Percentiles rank a stretch among this genome's conserved stretches.
These are phyloP conservation scores for Cetoscarus ocellatus DNA, from an alignment of 2,797 vertebrate species.

Conservation along the genomic window DNA sequence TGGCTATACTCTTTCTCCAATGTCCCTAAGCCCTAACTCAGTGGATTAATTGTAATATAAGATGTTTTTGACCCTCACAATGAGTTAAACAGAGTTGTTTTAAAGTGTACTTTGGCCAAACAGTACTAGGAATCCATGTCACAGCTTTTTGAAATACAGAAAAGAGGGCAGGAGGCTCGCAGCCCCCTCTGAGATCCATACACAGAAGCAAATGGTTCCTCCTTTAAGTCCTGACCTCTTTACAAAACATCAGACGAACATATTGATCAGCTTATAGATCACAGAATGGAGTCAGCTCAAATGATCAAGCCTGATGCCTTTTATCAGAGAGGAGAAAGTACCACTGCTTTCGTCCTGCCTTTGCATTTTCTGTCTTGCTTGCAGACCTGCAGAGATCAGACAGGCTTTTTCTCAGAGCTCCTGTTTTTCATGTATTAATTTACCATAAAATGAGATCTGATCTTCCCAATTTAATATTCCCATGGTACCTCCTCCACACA, in stretches of 20 bases:
- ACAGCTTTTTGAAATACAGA: neutral
- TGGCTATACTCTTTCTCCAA: too few relatives aligned
- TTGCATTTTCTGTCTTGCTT: neutral
- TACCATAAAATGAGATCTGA: slow-evolving; percentile 63
- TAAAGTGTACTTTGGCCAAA: neutral
- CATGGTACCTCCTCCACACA: slow-evolving; percentile 37
- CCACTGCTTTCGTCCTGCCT: neutral
- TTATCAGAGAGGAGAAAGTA: slow-evolving; percentile 15
- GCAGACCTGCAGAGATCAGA: slow-evolving; percentile 22
- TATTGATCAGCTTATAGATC: slow-evolving; percentile 27
- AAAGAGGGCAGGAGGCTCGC: neutral
- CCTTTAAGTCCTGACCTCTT: neutral
- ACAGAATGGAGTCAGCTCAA: slow-evolving; percentile 4
- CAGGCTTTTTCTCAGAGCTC: slow-evolving; percentile 11
- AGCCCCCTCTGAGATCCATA: neutral
- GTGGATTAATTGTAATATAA: neutral
- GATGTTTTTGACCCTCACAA: too few relatives aligned
- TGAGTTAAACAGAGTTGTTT: slow-evolving; percentile 8
- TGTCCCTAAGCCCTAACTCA: too few relatives aligned
- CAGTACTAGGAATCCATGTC: neutral
- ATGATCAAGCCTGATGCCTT: slow-evolving; percentile 12
- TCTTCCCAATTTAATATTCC: slow-evolving; percentile 56
- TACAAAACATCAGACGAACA: slow-evolving; percentile 2
- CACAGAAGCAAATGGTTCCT: neutral
- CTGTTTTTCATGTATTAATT: slow-evolving; percentile 49